Percentiles rank a stretch among this genome's conserved stretches.
These are phyloP conservation scores for Caracal caracal DNA, from an alignment of 2,113 vertebrate genomes.

Conservation along the genomic window DNA sequence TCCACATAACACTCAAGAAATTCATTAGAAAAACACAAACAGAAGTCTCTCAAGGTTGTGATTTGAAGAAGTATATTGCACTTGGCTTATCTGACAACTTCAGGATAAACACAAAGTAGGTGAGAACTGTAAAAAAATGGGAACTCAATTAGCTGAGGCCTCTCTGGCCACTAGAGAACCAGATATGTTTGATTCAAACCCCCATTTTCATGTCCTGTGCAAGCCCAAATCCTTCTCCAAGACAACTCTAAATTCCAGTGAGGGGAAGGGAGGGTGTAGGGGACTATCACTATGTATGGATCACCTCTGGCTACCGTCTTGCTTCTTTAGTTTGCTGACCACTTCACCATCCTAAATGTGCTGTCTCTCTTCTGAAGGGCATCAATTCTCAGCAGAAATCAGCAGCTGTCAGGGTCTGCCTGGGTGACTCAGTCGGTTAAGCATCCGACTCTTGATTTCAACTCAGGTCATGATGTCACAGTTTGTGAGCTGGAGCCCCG, in stretches of 20 bases:
- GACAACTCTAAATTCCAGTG: not conserved
- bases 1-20: not conserved
- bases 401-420: not conserved
- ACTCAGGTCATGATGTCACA: no score
- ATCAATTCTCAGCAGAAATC: not conserved
- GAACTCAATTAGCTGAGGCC: not conserved
- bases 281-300: no score
- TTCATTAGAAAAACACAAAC: not conserved
- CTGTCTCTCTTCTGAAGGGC: not conserved
- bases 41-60: not conserved
- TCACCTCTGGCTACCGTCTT: not conserved
- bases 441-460: no score
- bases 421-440: no score
- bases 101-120: not conserved
- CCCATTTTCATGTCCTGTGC: not conserved
- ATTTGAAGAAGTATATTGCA: not conserved
- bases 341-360: not conserved
- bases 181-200: not conserved
- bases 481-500: no score
- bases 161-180: not conserved
- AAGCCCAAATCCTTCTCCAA: not conserved
- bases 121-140: not conserved
- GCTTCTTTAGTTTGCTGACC: not conserved
- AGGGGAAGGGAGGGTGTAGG: fast-evolving
- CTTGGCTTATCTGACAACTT: not conserved